phyloP scores from a whole-genome alignment of 2,797 vertebrate genomes.

The Cephalopachus bancanus region DNA sequence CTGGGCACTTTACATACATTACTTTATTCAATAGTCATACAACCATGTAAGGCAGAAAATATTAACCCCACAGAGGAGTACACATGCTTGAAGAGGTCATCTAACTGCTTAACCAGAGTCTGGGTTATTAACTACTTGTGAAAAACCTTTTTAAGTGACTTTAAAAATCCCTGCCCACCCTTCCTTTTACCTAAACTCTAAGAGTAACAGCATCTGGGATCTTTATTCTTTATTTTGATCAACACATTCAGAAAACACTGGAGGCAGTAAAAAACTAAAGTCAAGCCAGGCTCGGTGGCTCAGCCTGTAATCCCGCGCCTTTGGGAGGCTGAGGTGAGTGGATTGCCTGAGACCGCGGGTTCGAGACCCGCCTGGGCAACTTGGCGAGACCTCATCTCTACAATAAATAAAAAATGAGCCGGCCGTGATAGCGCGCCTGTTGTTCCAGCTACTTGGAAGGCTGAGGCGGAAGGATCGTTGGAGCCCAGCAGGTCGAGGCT shows the following conservation, averaged over 20 bases:
- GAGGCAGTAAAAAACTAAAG: neutral
- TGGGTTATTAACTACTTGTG: conserved; percentile 1
- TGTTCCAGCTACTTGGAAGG: too few species aligned
- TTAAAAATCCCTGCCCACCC: neutral
- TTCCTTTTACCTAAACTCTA: conserved; percentile 34
- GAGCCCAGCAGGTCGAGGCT: too few species aligned
- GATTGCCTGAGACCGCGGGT: too few species aligned
- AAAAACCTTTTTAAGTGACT: conserved; percentile 37
- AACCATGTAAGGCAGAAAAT: neutral
- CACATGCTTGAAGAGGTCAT: neutral
- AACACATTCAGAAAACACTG: neutral
- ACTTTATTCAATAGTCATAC: conserved; percentile 13
- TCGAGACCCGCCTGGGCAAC: too few species aligned
- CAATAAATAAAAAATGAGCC: too few species aligned
- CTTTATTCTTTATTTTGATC: conserved; percentile 18
- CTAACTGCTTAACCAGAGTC: neutral
- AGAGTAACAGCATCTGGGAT: neutral
- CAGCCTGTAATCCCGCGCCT: too few species aligned
- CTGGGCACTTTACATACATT: neutral
- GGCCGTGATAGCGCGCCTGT: too few species aligned
- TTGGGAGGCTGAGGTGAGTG: too few species aligned
- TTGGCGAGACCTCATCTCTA: too few species aligned
- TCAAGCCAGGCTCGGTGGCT: too few species aligned
- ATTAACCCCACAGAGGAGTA: neutral
- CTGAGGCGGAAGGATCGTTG: too few species aligned